Percentiles rank a stretch among this genome's conserved stretches.
Evolutionary conservation across 2,888 invertebrate species (phyloP).

Genomic region (Hydrotaea cyrtoneurina): DNA sequence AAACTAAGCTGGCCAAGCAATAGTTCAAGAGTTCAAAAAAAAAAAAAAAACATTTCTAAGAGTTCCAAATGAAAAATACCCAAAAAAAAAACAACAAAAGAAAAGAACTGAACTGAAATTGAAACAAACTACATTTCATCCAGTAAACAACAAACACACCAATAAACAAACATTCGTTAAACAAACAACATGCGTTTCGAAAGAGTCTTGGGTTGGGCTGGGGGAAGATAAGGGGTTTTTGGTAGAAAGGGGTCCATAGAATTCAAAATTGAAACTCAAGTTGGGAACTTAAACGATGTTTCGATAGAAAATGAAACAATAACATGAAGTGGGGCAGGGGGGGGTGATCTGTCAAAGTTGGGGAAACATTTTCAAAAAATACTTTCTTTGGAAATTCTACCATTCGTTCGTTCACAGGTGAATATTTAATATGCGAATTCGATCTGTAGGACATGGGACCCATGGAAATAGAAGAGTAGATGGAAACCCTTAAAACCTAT

Average conservation of each 20-base stretch:
- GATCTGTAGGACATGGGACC: too few species aligned
- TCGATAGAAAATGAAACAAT: too few species aligned
- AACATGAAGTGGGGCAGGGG: too few species aligned
- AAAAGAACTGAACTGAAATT: background rate
- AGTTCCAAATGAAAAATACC: conserved; percentile 14
- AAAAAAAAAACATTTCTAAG: conserved; percentile 17
- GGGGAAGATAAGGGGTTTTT: background rate
- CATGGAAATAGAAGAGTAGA: too few species aligned
- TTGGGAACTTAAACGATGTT: background rate
- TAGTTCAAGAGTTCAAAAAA: conserved; percentile 17
- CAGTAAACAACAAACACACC: conserved; percentile 25
- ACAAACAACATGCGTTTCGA: conserved; percentile 49
- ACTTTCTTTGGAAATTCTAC: background rate
- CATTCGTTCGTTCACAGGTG: background rate
- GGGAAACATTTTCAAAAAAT: too few species aligned
- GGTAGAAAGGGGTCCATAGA: background rate
- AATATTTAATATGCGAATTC: background rate
- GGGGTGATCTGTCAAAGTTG: too few species aligned
- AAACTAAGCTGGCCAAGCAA: conserved; percentile 61
- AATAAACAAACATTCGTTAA: conserved; percentile 37
- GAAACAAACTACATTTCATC: conserved; percentile 17
- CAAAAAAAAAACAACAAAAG: background rate
- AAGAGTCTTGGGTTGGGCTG: background rate
- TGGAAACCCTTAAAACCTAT: too few species aligned
- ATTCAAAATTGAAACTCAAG: conserved; percentile 24